Conservation (phyloP, 2,797 vertebrate genomes). For the Salarias fasciatus region DNA sequence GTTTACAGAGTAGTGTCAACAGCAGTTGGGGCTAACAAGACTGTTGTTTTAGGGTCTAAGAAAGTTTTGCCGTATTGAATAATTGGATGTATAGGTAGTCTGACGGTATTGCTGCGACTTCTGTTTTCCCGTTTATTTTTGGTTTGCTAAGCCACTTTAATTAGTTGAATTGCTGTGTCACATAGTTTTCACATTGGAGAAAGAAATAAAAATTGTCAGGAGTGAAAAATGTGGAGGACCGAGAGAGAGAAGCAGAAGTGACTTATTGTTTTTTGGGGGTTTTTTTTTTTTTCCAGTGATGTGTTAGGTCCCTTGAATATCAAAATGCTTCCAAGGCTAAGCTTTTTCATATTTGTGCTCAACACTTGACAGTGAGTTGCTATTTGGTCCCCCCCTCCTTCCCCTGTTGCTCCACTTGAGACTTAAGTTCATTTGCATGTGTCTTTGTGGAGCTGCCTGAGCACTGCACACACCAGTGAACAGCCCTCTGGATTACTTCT, state of each 20-base stretch:
- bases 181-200: conserved; percentile 9
- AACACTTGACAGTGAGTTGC: conserved; percentile 57
- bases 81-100: conserved; percentile 25
- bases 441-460: conserved; percentile 63
- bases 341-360: conserved; percentile 58
- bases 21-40: conserved; percentile 44
- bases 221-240: background rate
- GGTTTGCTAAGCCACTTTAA: conserved; percentile 23
- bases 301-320: conserved; percentile 43
- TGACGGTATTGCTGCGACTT: conserved; percentile 33
- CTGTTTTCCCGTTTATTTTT: conserved; percentile 5
- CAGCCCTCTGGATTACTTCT: conserved; percentile 71
- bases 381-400: conserved; percentile 50
- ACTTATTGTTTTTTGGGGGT: conserved; percentile 6
- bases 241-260: background rate
- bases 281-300: conserved; percentile 38
- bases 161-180: conserved; percentile 34
- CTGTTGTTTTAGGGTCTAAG: conserved; percentile 40
- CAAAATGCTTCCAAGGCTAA: conserved; percentile 53
- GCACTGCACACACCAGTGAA: conserved; percentile 60
- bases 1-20: conserved; percentile 43
- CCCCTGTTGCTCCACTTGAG: conserved; percentile 60
- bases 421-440: conserved; percentile 72
- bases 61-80: conserved; percentile 43
- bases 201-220: conserved; percentile 19